Evolutionary conservation across 2,797 vertebrate species (phyloP), one percentile per base, ranked within the genome.

Genomic region (Calcarius lapponicus): DNA sequence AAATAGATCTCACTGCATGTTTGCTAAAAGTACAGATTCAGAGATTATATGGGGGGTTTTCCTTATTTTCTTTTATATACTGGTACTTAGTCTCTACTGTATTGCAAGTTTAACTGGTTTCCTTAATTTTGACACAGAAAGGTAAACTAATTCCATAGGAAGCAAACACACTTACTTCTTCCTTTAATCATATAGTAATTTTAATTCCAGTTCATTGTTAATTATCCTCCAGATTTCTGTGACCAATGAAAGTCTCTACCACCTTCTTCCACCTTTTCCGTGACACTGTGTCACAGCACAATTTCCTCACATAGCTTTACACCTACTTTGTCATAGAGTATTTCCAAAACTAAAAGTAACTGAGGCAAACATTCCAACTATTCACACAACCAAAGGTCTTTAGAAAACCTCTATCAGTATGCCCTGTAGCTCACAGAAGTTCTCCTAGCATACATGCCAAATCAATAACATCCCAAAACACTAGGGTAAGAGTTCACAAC

Each of bases 11-110:
- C 24, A 47, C 7, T 40, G 21, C 40, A 38, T 1, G 0, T 61
- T 82, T 61, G 12, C 31, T 50, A 32, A 43, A 82, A 72, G 25
- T 43, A 67, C 11, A 65, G 26, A 86, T 17, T 21, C 12, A 67
- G 16, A 64, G 17, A 61, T 25, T 57, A 32, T 2, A 22, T 5
- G 7, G 9, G 0, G 1, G 1, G 4, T 22, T 70, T 28, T 47
- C 16, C 36, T n/a, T 47, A 34, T 12, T 65, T 67, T 79, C 20
- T 17, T 10, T 84, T 47, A 40, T 7, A n/a, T 26, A 69, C 1
- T 51, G 4, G 24, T 47, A 76, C 25, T 62, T 16, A 62, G 12
- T 21, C 19, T 80, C n/a, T 32, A 38, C 22, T 51, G 5, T 13
- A 48, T 8, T 47, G 31, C 13, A 92, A 75, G 6, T 48, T 65